Base-by-base conservation (phyloP, 2,797 vertebrate species). In the Sciurus vulgaris region DNA sequence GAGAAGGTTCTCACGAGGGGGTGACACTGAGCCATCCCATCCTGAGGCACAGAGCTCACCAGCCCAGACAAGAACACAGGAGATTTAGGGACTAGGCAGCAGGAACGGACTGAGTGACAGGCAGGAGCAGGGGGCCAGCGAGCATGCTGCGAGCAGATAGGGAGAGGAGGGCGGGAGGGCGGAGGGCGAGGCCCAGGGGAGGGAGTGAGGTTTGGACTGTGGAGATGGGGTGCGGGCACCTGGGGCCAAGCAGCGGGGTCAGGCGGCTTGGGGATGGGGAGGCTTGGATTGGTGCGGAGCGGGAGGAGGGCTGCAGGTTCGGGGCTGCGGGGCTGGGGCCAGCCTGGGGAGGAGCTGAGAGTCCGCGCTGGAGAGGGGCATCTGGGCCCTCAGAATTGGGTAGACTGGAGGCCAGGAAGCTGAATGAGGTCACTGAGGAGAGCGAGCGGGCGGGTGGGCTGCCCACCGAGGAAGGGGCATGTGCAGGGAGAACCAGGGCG, bases 101-200 rank as follows among this genome's bases (percentile, higher is more conserved):
- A 1, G 49, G 63, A 65, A 33, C 44, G 0, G 1, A 9, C 8
- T 44, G 44, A 44, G 44, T 44, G 44, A 6, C 44, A 44, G 67
- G 30, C 0, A 26, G 7, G 11, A 1, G 2, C 6, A 1, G 24
- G 51, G 20, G 35, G 8, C 26, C 0, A 3, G 0, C 4, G 20
- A 38, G 49, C 76, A 54, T 6, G 1, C 44, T 44, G 44, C 20
- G 41, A 10, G 6, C 1, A 22, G 65, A 24, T 13, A 38, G 38
- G 28, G 18, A 4, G 2, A 28, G 41, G 15, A 15, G 9, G 38
- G 13, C 4, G 5, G 1, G 81, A 5, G 10, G 12, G 0, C 2
- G 74, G 74, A 44, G 44, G 44, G 44, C 6, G 44, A 79, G 47
- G 7, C 17, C 8, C 7, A 0, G 38, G 49, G 13, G 10, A 5